Evolutionary conservation across 1,140 invertebrate species (phyloP).

Genomic region (Oncopodura yosiiana): DNA sequence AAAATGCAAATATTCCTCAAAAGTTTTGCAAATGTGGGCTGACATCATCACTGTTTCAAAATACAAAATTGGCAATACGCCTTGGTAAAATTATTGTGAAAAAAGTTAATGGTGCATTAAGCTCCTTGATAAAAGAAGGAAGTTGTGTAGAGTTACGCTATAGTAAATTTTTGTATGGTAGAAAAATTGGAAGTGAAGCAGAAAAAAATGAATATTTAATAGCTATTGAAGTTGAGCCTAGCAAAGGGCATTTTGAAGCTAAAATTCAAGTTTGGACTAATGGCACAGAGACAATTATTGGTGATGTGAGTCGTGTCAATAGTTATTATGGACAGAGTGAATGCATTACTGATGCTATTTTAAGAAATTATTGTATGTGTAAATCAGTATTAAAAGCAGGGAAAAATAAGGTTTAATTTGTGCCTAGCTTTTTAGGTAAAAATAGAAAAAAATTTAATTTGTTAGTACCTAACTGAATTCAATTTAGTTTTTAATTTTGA

Average conservation of each 20-base stretch:
- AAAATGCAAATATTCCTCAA: conserved; percentile 4
- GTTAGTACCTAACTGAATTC: no score
- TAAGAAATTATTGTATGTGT: conserved; percentile 47
- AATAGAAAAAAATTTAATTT: no score
- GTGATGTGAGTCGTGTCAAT: conserved; percentile 51
- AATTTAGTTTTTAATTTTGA: no score
- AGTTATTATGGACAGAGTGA: conserved; percentile 45
- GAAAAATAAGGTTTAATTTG: no score
- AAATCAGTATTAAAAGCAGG: neutral
- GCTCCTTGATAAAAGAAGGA: neutral
- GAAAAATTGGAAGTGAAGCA: neutral
- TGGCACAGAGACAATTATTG: conserved; percentile 42
- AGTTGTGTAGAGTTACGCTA: neutral
- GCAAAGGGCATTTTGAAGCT: conserved; percentile 49
- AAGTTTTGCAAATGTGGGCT: conserved; percentile 16
- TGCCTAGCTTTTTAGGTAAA: no score
- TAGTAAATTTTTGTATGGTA: conserved; percentile 7
- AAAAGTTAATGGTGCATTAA: neutral
- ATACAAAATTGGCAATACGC: neutral
- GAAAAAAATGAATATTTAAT: conserved; percentile 40
- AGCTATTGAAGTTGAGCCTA: conserved; percentile 46
- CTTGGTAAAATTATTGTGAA: conserved; percentile 5
- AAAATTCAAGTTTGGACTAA: conserved; percentile 32
- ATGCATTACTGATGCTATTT: conserved; percentile 44
- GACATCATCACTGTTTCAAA: neutral